A percentile compares a stretch with the other conserved stretches of the same genome.
phyloP scores from a whole-genome alignment of 2,888 invertebrate species.

The Meandrusa payeni region DNA sequence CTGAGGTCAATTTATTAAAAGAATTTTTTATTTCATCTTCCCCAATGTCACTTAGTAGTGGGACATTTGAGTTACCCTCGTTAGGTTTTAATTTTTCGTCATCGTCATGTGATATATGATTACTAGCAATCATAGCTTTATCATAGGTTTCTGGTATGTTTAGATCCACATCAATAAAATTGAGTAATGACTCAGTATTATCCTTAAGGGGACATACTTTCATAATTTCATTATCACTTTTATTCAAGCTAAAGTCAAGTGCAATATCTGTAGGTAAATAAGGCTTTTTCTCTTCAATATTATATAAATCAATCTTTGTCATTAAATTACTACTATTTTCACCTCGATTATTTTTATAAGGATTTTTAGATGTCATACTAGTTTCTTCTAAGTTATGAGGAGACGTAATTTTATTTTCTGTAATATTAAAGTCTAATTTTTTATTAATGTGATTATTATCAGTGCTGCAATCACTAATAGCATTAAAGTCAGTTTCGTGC shows the following conservation, averaged over 20 bases:
- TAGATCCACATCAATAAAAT: conserved; percentile 15
- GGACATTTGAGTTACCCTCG: conserved; percentile 5
- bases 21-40: neutral
- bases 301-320: too few species aligned
- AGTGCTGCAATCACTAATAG: conserved; percentile 20
- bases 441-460: neutral
- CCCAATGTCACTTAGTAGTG: neutral
- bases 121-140: conserved; percentile 4
- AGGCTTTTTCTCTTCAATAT: conserved; percentile 25
- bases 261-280: conserved; percentile 39
- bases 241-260: conserved; percentile 60
- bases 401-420: conserved; percentile 2
- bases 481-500: conserved; percentile 35
- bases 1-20: neutral
- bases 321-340: too few species aligned
- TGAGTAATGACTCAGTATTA: conserved; percentile 25
- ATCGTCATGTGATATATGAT: conserved; percentile 1
- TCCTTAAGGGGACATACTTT: conserved; percentile 26
- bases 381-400: neutral
- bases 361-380: neutral
- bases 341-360: too few species aligned
- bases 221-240: conserved; percentile 29
- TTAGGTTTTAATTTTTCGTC: neutral
- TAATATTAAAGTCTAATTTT: neutral
- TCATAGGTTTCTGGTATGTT: conserved; percentile 16